Evolutionary conservation across 2,797 vertebrate genomes (phyloP), one percentile per base, ranked within the genome.

Genomic region (Acrossocheilus fasciatus): DNA sequence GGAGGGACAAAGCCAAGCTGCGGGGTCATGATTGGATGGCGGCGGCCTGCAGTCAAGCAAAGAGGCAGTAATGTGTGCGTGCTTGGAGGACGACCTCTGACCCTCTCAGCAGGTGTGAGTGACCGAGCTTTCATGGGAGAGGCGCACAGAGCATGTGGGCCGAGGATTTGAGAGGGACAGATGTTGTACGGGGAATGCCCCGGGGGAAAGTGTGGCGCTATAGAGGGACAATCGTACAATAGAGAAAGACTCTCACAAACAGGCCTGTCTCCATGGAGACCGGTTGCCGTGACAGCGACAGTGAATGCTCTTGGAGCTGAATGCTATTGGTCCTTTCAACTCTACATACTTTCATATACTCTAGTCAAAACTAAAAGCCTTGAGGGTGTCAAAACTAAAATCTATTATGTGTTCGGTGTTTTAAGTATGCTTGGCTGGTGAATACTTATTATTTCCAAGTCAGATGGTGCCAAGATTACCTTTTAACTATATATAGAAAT

Each of bases 101-200:
- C 92, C 93, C 87, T 91, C 94, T 87, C 90, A 73, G 94, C 95
- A 96, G 96, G 95, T 95, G 92, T 94, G 86, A 20, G 2, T 83
- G 92, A 85, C 90, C 62, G 78, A 86, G 83, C 92, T 92, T 92
- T 92, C 91, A 90, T 87, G 91, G 90, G 86, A 91, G 90, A 88
- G 88, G 88, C 85, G 89, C 10, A 6, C 57, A 73, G 83, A 70
- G 78, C 82, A 83, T 80, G 82, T 20, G 34, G 85, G 84, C 54
- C 47, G 64, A 83, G 84, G 84, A 84, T 85, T 84, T 18, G 4
- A 1, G 0, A 52, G 88, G 92, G 93, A 92, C 93, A 95, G 96
- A 96, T 96, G 93, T 94, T 94, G 91, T 90, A 81, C 89, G 91
- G 89, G 93, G 94, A 94, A 92, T 89, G 89, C 91, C 92, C 91